Percentiles rank a stretch among this genome's conserved stretches.
phyloP scores from a whole-genome alignment of 2,113 vertebrate species.

The Cranoglanis bouderius region DNA sequence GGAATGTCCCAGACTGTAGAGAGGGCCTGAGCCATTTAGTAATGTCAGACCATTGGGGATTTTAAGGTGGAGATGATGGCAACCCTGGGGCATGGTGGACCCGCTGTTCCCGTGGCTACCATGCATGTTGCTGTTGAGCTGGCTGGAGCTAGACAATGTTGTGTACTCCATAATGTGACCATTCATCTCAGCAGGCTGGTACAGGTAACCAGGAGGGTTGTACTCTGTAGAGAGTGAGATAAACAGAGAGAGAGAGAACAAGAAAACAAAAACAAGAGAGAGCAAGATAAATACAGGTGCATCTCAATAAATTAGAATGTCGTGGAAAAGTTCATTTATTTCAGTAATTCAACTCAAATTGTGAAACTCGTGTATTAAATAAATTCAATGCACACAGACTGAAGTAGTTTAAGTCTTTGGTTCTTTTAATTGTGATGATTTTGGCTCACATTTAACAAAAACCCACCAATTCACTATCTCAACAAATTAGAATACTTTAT shows the following conservation, averaged over 20 bases:
- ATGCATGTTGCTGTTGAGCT: constrained; percentile 77
- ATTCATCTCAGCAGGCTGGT: constrained; percentile 81
- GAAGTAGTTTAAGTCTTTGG: no score
- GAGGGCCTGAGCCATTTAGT: constrained; percentile 73
- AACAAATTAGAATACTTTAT: no score
- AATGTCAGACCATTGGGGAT: constrained; percentile 73
- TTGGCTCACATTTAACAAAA: no score
- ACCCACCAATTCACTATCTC: no score
- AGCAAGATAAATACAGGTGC: no score
- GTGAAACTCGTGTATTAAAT: no score
- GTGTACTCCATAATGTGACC: constrained; percentile 86
- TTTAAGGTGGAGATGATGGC: constrained; percentile 86
- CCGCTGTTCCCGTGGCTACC: constrained; percentile 73
- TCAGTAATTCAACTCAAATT: no score
- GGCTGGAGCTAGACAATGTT: constrained; percentile 73
- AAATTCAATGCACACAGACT: no score
- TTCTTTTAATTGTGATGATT: no score
- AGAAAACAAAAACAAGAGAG: no score
- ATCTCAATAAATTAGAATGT: no score
- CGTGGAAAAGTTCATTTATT: no score
- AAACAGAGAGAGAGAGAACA: constrained; percentile 3
- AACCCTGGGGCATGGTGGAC: constrained; percentile 74
- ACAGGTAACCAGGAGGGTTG: constrained; percentile 88
- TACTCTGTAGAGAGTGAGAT: constrained; percentile 75
- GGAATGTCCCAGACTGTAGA: constrained; percentile 70